Conservation (phyloP, 2,888 invertebrate genomes). For the Trisateles emortualis region DNA sequence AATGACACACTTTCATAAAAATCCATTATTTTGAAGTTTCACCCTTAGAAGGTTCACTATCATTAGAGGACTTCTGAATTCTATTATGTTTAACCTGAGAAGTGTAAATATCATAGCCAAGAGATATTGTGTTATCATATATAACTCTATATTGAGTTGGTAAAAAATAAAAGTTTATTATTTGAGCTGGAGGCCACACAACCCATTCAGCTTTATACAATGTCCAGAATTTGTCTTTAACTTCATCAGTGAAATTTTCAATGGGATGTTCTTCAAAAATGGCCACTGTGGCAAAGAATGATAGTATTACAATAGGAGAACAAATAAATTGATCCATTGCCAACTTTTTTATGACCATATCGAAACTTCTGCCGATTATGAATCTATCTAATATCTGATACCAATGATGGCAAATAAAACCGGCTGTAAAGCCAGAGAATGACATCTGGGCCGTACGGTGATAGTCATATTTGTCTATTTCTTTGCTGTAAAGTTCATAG, state of each 20-base stretch:
- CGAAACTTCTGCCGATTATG: constrained; percentile 89
- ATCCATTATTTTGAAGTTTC: neutral
- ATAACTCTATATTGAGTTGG: constrained; percentile 94
- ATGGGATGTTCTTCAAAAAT: constrained; percentile 89
- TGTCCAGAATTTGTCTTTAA: constrained; percentile 91
- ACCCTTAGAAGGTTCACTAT: constrained; percentile 7
- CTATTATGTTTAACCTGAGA: constrained; percentile 90
- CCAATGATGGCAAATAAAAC: constrained; percentile 95
- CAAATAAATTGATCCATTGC: constrained; percentile 93
- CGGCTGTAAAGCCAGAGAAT: constrained; percentile 91
- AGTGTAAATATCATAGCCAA: constrained; percentile 95
- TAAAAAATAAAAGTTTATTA: constrained; percentile 96
- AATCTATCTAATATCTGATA: constrained; percentile 91
- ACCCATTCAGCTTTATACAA: constrained; percentile 96
- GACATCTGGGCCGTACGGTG: constrained; percentile 92
- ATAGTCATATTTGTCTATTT: constrained; percentile 86
- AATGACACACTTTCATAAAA: neutral
- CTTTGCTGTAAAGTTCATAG: constrained; percentile 89
- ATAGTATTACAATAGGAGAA: constrained; percentile 92
- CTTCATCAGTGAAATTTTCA: constrained; percentile 89
- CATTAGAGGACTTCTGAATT: constrained; percentile 54
- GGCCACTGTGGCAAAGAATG: constrained; percentile 92
- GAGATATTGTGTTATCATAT: constrained; percentile 94
- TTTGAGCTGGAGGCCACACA: constrained; percentile 97
- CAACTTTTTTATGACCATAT: constrained; percentile 91